Conservation (phyloP, 2,888 invertebrate genomes). For the Linyphia triangularis region DNA sequence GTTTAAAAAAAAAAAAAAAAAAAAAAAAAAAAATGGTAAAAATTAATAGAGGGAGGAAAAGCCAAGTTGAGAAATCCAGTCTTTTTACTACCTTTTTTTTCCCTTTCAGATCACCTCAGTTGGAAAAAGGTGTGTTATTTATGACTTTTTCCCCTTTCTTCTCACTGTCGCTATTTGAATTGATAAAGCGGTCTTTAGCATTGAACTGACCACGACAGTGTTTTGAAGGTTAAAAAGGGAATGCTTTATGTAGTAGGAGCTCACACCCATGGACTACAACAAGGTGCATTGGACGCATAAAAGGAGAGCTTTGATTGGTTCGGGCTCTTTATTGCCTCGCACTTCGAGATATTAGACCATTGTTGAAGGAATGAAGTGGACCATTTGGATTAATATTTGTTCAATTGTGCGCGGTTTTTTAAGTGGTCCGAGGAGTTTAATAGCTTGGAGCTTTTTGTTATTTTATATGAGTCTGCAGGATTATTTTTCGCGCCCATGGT, state of each 20-base stretch:
- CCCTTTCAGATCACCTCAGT: slow-evolving; percentile 39
- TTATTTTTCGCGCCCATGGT: neutral
- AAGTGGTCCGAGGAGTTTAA: neutral
- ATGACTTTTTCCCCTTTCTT: slow-evolving; percentile 21
- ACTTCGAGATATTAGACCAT: slow-evolving; percentile 35
- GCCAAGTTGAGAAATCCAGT: neutral
- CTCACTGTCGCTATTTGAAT: slow-evolving; percentile 54
- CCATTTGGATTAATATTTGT: slow-evolving; percentile 44
- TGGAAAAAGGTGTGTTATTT: slow-evolving; percentile 58
- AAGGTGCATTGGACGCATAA: slow-evolving; percentile 66
- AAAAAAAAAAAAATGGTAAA: slow-evolving; percentile 41
- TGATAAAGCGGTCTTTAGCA: slow-evolving; percentile 70
- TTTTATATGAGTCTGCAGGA: neutral
- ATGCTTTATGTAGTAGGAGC: slow-evolving; percentile 43
- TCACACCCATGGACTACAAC: slow-evolving; percentile 31
- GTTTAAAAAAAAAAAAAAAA: slow-evolving; percentile 5
- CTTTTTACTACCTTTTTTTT: slow-evolving; percentile 46
- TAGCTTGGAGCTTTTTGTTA: neutral
- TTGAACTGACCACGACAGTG: slow-evolving; percentile 59
- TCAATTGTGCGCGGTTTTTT: slow-evolving; percentile 29
- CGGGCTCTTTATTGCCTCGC: slow-evolving; percentile 12
- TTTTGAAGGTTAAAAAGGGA: slow-evolving; percentile 12
- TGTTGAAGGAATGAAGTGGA: slow-evolving; percentile 2
- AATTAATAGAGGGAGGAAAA: slow-evolving; percentile 56
- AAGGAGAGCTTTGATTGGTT: slow-evolving; percentile 26